Base-by-base conservation (phyloP, 2,888 invertebrate genomes). In the Lasioglossum morio region DNA sequence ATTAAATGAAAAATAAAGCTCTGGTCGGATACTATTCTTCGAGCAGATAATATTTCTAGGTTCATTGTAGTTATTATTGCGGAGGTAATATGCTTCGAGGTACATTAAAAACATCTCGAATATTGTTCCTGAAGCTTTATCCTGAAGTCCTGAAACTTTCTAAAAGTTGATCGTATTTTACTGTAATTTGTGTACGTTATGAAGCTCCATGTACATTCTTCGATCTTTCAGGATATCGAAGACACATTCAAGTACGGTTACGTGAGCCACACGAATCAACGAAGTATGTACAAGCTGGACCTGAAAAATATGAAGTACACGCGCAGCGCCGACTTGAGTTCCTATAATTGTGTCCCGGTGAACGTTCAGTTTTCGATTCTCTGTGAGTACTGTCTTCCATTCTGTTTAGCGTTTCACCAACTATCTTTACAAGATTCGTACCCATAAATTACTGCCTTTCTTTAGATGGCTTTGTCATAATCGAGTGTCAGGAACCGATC, bases 281-380 rank as follows among this genome's bases (percentile, higher is more conserved):
- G 97, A 82, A 97, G 97, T 34, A 96, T 97, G 92, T 97, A 97
- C 95, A 97, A 97, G 94, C 95, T 98, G 79, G 97, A 97, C 94
- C 95, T 97, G 92, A 96, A 96, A 73, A 97, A 97, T 93, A 96
- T 97, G 96, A 96, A 97, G 91, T 97, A 97, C 94, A 96, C 97
- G 70, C 96, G 97, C 91, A 97, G 97, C 77, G 96, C 97, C 16
- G 97, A 97, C 95, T 95, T 98, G 82, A 96, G 97, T 5, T 96
- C 96, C 3, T 97, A 97, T 95, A 97, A 97, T 94, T 98, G 98
- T 94, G 97, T 97, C 19, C 97, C 98, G 2, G 96, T 96, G 76
- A 96, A 96, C 91, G 96, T 97, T 73, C 96, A 97, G 93, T 97
- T 97, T 95, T 96, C 97, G 1, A 97, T 97, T 48, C 95, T 97